Base-by-base conservation (phyloP, 92 coral and sea anemone species). In the Desmophyllum pertusum region DNA sequence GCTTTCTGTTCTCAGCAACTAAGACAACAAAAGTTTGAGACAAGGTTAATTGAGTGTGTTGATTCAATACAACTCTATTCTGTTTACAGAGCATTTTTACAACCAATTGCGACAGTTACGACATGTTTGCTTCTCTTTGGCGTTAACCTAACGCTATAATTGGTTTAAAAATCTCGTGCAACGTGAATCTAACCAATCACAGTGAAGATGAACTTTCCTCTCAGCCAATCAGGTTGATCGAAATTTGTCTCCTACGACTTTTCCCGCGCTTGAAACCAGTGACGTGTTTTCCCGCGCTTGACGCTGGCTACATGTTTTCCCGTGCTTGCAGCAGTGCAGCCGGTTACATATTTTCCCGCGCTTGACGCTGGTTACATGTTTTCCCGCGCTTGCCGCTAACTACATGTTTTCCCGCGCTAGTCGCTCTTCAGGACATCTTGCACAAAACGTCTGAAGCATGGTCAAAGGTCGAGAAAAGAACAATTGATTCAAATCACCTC, bases 401-500 rank as follows among this genome's bases (percentile, higher is more conserved):
- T 2, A 10, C 65, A 10, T 59, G 3, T 59, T 59, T 59, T 59
- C 65, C 35, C 35, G 17, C 65, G 65, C 65, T 59, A 2, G 27
- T 29, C 35, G 15, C 10, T 59, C 35, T 19, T 53, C 61, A 0
- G 25, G 61, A 21, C 61, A 53, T 7, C 8, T 19, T 25, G 33
- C 3, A 1, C 65, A 27, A 59, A 48, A 25, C 9, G 33, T 1
- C 30, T 21, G 7, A 21, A 7, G 7, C 2, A 51, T 17, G 14
- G 14, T 59, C 31, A 7, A 45, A 17, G n/a, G 63, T 15, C 14
- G 0, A 1, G 19, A 52, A 21, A 52, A 21, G 19, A 52, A 52
- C 18, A 52, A 18, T 52, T 52, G 33, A 48, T 64, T 2, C 53
- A n/a, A 50, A 25, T 35, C 59, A 95, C 98, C 96, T 93, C 92